phyloP scores from a whole-genome alignment of 2,797 vertebrate genomes.

The Manis pentadactyla region DNA sequence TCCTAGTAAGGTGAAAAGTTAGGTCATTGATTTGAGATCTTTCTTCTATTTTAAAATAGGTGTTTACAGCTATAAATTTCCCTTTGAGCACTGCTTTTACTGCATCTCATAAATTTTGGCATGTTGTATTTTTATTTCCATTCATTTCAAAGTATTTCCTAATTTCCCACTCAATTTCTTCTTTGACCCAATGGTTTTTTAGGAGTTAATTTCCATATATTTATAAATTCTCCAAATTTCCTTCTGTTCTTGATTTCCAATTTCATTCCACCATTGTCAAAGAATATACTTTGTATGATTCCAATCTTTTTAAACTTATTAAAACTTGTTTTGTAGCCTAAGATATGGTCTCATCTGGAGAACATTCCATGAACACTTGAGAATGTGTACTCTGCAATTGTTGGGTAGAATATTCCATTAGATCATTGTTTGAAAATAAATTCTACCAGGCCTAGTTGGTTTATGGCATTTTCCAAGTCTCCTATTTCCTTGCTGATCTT shows the following conservation, averaged over 20 bases:
- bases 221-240: constrained; percentile 55
- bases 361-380: not conserved
- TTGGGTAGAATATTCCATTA: not conserved
- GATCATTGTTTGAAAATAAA: not conserved
- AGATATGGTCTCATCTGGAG: not conserved
- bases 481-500: constrained; percentile 7
- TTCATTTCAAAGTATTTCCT: constrained; percentile 4
- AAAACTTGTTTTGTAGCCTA: not conserved
- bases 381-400: not conserved
- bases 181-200: not conserved
- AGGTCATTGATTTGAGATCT: not conserved
- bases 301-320: not conserved
- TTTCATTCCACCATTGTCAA: constrained; percentile 8
- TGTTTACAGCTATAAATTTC: constrained; percentile 4
- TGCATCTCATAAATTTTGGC: not conserved
- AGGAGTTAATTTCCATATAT: constrained; percentile 36
- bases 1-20: not conserved
- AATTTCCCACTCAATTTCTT: constrained; percentile 15
- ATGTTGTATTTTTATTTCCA: not conserved
- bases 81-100: constrained; percentile 37
- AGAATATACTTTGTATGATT: not conserved
- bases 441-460: not conserved
- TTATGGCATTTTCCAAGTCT: not conserved
- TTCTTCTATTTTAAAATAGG: not conserved
- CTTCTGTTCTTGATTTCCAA: constrained; percentile 24